Base-by-base conservation (phyloP, 23 tunicate genomes). In the Styela clava region DNA sequence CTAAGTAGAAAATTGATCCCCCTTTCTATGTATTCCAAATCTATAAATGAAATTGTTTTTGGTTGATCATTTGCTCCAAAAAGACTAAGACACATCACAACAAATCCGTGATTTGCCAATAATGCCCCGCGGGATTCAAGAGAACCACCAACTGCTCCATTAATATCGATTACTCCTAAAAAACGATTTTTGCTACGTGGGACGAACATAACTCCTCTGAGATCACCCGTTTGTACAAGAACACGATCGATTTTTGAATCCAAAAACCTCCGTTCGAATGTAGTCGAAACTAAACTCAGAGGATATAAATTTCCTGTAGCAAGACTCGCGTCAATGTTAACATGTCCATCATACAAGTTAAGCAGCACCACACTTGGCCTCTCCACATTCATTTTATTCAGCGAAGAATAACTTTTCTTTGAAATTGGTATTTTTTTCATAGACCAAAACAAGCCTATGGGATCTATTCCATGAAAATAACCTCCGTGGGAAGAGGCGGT, bases 361-460 rank as follows among this genome's bases (percentile, higher is more conserved):
- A 76, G 21, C 32, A 27, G 0, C 16, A 35, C 29, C 21, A 32
- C 0, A 25, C n/a, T 20, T 25, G 81, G 81, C 23, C 68, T 76
- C 0, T 16, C 16, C 0, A 76, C 81, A 31, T 76, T 64, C 25
- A 22, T 52, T 1, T 33, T 76, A 76, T 22, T 7, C 29, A 76
- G 0, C 7, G 27, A 0, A 7, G 28, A 26, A 28, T 9, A 29
- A 37, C 31, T 0, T 12, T 20, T 35, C 20, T 36, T 22, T 20
- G 35, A 32, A 24, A 21, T 9, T 18, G 61, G 79, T 18, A 56
- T 31, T 51, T 0, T 56, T 76, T 76, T 51, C 35, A 76, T n/a
- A 37, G 62, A 22, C 81, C 81, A 76, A 29, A 76, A 35, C 64
- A 76, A 52, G 36, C 81, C 81, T 68, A 76, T 76, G 1, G 81